These are phyloP conservation scores for Lepeophtheirus salmonis DNA, from an alignment of 1,140 invertebrate species.

Conservation along the genomic window DNA sequence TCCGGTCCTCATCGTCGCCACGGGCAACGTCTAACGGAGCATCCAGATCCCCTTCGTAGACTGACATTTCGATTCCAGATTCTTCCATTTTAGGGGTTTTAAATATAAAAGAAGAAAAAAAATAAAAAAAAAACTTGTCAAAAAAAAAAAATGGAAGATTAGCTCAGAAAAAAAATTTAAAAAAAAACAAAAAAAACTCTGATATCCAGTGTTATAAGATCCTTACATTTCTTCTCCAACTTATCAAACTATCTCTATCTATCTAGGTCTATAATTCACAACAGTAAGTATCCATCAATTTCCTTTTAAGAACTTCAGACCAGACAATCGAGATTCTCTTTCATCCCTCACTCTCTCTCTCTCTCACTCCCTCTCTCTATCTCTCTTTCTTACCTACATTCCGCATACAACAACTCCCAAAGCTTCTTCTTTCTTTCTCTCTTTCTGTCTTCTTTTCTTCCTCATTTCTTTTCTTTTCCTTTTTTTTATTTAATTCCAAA, in stretches of 20 bases:
- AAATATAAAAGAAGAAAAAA: background rate
- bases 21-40: background rate
- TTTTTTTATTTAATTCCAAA: no score
- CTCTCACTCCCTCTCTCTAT: background rate
- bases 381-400: no score
- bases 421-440: background rate
- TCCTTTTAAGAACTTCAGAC: background rate
- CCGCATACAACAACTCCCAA: no score
- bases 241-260: no score
- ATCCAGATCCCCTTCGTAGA: background rate
- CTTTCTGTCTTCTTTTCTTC: background rate
- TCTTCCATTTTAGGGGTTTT: no score
- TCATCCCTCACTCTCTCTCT: background rate
- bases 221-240: no score
- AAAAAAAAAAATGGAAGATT: no score
- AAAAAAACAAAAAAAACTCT: background rate
- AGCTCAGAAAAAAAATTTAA: background rate
- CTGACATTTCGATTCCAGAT: background rate
- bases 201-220: background rate
- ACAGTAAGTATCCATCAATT: background rate
- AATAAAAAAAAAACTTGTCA: background rate
- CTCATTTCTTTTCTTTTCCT: background rate
- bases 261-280: background rate
- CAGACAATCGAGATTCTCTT: background rate
- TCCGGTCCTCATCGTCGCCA: conserved; percentile 20